Evolutionary conservation across 2,113 vertebrate species (phyloP).

Genomic region (Panthera uncia): DNA sequence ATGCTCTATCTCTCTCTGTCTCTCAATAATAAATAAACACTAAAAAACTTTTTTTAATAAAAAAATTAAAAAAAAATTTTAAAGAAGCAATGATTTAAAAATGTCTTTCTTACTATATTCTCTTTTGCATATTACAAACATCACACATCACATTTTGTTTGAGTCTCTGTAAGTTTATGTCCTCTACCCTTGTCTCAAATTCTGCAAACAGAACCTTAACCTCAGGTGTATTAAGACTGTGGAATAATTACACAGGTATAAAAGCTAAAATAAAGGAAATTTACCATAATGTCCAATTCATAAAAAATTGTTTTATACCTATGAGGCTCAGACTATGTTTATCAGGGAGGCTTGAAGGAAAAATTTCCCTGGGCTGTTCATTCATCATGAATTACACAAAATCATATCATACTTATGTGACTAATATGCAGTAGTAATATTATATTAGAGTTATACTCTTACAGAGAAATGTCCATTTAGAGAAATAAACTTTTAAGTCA

Average conservation of each 20-base stretch:
- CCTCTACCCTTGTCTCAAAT: conserved; percentile 28
- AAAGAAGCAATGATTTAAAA: not conserved
- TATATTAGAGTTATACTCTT: conserved; percentile 13
- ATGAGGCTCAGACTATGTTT: conserved; percentile 15
- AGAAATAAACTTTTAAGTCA: conserved; percentile 47
- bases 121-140: not conserved
- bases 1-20: no score
- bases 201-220: conserved; percentile 53
- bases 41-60: no score
- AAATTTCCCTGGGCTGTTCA: conserved; percentile 50
- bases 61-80: no score
- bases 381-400: conserved; percentile 63
- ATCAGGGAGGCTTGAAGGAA: conserved; percentile 10
- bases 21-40: no score
- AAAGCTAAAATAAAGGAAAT: conserved; percentile 52
- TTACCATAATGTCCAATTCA: conserved; percentile 48
- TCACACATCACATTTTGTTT: not conserved
- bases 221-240: conserved; percentile 8
- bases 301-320: conserved; percentile 44
- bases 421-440: conserved; percentile 21
- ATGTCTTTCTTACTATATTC: not conserved
- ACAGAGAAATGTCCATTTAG: not conserved
- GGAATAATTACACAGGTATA: conserved; percentile 55
- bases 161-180: not conserved
- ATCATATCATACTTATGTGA: not conserved